These are phyloP conservation scores for Nemotelus pantherinus DNA, from an alignment of 2,888 invertebrate species.

Conservation along the genomic window DNA sequence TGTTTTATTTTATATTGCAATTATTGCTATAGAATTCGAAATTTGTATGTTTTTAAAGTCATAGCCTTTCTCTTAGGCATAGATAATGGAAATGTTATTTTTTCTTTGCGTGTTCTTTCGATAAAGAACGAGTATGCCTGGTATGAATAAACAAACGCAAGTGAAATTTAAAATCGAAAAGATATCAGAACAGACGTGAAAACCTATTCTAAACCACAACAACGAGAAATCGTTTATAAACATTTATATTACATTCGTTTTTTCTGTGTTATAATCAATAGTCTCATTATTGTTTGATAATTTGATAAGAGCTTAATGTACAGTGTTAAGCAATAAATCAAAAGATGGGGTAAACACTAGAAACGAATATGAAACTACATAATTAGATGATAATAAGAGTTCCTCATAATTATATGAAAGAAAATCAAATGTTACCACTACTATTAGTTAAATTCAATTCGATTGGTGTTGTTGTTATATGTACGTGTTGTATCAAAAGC, in stretches of 20 bases:
- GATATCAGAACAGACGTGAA: not conserved
- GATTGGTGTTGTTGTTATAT: conserved; percentile 16
- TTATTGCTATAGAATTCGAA: too few species aligned
- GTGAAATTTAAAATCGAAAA: not conserved
- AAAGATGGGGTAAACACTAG: conserved; percentile 34
- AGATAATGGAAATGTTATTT: not conserved
- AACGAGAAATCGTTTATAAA: conserved; percentile 21
- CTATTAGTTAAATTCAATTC: conserved; percentile 30
- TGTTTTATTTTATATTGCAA: too few species aligned
- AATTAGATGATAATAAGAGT: conserved; percentile 40
- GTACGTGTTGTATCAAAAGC: not conserved
- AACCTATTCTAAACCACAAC: conserved; percentile 25
- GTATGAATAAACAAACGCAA: not conserved
- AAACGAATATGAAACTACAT: conserved; percentile 1
- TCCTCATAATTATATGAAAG: conserved; percentile 36
- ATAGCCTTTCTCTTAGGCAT: not conserved
- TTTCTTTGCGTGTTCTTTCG: not conserved
- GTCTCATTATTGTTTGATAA: conserved; percentile 14
- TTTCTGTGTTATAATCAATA: conserved; percentile 33
- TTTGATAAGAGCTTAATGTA: conserved; percentile 37
- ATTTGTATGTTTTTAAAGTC: too few species aligned
- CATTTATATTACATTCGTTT: conserved; percentile 18
- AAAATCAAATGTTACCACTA: conserved; percentile 42
- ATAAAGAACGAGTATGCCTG: too few species aligned
- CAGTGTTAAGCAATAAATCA: conserved; percentile 43